phyloP scores from a whole-genome alignment of 2,888 invertebrate genomes.

The Synanthedon vespiformis region DNA sequence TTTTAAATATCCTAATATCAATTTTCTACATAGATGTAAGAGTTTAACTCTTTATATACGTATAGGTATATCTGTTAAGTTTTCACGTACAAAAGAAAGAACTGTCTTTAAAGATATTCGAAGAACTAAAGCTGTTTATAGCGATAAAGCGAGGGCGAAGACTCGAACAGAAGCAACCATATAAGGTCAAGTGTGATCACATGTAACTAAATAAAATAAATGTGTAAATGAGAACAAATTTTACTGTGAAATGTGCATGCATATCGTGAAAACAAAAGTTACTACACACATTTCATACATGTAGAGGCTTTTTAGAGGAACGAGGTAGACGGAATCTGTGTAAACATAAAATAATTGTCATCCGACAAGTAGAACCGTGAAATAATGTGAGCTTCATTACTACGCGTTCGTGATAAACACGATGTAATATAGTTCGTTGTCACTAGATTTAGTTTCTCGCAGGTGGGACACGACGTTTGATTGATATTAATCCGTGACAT shows the following conservation, averaged over 20 bases:
- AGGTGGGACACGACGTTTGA: background rate
- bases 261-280: too few species aligned
- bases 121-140: too few species aligned
- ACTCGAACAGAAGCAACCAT: too few species aligned
- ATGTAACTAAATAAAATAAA: too few species aligned
- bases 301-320: too few species aligned
- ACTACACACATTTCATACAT: too few species aligned
- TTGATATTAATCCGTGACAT: background rate
- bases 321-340: background rate
- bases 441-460: background rate
- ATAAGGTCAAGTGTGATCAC: too few species aligned
- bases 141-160: too few species aligned
- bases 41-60: background rate
- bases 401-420: background rate
- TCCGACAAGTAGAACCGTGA: background rate
- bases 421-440: background rate
- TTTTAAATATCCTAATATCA: background rate
- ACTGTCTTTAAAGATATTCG: too few species aligned
- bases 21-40: background rate
- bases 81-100: too few species aligned
- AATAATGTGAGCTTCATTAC: background rate
- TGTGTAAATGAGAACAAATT: too few species aligned
- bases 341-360: slow-evolving; percentile 5
- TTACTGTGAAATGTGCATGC: too few species aligned
- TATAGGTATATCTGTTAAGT: background rate